Evolutionary conservation across 2,797 vertebrate genomes (phyloP).

Genomic region (Protosalanx chinensis): DNA sequence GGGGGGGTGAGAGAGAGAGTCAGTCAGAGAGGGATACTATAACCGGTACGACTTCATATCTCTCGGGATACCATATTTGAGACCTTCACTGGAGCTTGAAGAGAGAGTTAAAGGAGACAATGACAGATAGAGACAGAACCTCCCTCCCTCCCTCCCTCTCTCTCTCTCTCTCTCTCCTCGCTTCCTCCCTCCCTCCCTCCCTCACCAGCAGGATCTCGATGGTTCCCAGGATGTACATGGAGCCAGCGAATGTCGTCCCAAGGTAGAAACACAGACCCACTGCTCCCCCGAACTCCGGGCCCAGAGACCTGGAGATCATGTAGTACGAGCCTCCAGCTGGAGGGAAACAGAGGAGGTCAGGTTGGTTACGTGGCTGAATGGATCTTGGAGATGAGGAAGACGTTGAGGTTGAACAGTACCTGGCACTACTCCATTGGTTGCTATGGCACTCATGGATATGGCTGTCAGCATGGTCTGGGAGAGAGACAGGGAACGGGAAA

Average conservation of each 20-base stretch:
- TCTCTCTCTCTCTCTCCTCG: too few relatives aligned
- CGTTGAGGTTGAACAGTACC: constrained; percentile 66
- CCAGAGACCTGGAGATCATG: constrained; percentile 94
- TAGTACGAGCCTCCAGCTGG: constrained; percentile 94
- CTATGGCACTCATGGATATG: constrained; percentile 98
- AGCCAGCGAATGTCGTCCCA: constrained; percentile 93
- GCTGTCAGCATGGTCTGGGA: constrained; percentile 90
- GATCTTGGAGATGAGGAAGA: background rate
- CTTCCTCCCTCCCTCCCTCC: background rate
- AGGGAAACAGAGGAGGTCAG: background rate
- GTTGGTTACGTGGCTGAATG: background rate
- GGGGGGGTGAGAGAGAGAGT: constrained; percentile 2
- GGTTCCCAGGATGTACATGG: constrained; percentile 94
- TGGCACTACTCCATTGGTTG: constrained; percentile 96
- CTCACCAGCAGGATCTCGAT: constrained; percentile 94
- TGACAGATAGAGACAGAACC: background rate
- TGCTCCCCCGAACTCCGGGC: constrained; percentile 94
- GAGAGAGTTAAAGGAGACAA: too few relatives aligned
- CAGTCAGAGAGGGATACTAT: background rate
- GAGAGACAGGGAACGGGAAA: constrained; percentile 23
- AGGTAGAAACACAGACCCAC: constrained; percentile 95
- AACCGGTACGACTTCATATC: too few relatives aligned
- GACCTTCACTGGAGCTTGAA: too few relatives aligned
- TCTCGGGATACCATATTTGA: too few relatives aligned
- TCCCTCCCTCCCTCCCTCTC: too few relatives aligned